Evolutionary conservation across 2,888 invertebrate species (phyloP).

Genomic region (Argyresthia goedartella): DNA sequence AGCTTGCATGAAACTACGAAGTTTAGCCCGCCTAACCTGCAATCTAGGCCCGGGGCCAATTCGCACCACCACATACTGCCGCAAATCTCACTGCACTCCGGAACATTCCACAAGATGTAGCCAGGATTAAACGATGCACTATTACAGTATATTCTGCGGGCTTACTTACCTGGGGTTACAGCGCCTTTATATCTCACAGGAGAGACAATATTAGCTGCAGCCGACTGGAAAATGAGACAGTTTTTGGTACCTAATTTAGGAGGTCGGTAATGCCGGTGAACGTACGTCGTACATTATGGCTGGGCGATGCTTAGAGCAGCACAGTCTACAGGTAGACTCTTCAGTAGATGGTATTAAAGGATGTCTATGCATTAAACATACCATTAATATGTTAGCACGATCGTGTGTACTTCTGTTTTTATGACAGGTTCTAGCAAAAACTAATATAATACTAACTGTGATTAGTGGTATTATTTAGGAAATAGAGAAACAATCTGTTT

Average conservation of each 20-base stretch:
- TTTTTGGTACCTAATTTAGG: conserved; percentile 63
- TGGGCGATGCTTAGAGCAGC: conserved; percentile 20
- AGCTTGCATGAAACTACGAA: conserved; percentile 14
- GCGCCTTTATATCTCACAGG: conserved; percentile 51
- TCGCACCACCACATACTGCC: conserved; percentile 45
- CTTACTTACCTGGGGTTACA: conserved; percentile 38
- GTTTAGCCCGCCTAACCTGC: conserved; percentile 46
- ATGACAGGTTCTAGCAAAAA: too few species aligned
- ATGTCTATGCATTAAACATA: too few species aligned
- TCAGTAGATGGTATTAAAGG: too few species aligned
- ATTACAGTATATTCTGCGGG: conserved; percentile 57
- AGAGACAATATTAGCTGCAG: conserved; percentile 67
- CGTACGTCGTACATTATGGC: conserved; percentile 36
- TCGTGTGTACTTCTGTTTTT: too few species aligned
- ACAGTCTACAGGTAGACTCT: too few species aligned
- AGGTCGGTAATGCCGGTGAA: conserved; percentile 48
- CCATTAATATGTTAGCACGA: too few species aligned
- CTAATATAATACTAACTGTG: too few species aligned
- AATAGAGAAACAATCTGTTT: too few species aligned
- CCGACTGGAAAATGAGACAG: conserved; percentile 73
- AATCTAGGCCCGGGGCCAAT: conserved; percentile 59
- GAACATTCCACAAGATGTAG: conserved; percentile 67
- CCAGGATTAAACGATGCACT: conserved; percentile 63
- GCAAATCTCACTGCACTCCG: conserved; percentile 65
- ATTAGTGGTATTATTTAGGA: too few species aligned